These are phyloP conservation scores for Urocolius indicus DNA, from an alignment of 2,113 vertebrate genomes.

Conservation along the genomic window DNA sequence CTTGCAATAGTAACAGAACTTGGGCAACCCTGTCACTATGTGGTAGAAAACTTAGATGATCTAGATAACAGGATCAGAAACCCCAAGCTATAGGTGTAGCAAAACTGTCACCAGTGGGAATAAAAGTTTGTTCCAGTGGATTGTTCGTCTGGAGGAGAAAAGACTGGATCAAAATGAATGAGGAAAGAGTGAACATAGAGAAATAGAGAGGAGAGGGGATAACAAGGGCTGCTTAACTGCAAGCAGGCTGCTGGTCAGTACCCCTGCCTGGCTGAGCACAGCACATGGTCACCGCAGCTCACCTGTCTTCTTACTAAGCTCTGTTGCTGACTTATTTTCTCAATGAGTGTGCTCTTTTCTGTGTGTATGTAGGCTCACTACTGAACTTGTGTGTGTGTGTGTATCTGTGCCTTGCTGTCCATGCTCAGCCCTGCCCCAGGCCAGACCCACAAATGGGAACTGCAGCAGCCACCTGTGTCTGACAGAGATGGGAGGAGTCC, in stretches of 20 bases:
- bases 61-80: neutral
- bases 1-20: neutral
- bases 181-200: neutral
- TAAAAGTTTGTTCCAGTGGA: neutral
- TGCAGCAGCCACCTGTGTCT: neutral
- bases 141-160: neutral
- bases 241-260: neutral
- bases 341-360: neutral
- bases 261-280: neutral
- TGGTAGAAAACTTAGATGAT: neutral
- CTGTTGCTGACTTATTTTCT: neutral
- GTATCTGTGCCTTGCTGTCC: neutral
- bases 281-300: neutral
- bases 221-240: accelerated
- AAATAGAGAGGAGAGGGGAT: no score
- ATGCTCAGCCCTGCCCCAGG: neutral
- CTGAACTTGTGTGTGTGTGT: neutral
- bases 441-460: no score
- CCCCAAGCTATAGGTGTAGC: neutral
- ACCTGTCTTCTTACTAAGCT: neutral
- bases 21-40: neutral
- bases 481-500: neutral
- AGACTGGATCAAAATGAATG: neutral
- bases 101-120: neutral
- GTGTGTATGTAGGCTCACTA: accelerated